Evolutionary conservation across 2,797 vertebrate genomes (phyloP), one percentile per base, ranked within the genome.

Genomic region (Eulemur albifrons): DNA sequence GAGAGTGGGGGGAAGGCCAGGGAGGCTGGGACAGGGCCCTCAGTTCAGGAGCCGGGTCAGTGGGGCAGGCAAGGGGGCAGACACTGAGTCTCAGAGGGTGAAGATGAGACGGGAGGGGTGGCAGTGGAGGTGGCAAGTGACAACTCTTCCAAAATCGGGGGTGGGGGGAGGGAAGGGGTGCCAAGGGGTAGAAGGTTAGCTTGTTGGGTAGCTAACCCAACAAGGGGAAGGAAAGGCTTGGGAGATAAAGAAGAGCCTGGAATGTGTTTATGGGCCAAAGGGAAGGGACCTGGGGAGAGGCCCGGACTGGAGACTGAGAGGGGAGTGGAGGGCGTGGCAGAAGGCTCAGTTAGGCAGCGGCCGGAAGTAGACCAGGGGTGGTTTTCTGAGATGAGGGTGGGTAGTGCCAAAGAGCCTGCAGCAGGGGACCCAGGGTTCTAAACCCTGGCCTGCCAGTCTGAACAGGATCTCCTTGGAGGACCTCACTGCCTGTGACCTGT

Each of bases 21-120:
- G 21, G n/a, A 65, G 54, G 25, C 20, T 1, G 9, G 14, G 5
- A 7, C 25, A 2, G 23, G 43, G 10, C 59, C 81, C 43, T 21
- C 48, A 35, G 48, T 35, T 45, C 75, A 25, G 63, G 90, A 32
- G 61, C 82, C 38, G 40, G 63, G 52, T 57, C 30, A 12, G 43
- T 10, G 7, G 30, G 45, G 8, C 30, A 13, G 40, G 23, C 35
- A 4, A 61, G 75, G 72, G 63, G 59, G 52, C 50, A 38, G 89
- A 30, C 12, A 52, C 61, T 0, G 0, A 73, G 57, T 52, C 57
- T 40, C 10, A 32, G 54, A 43, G 7, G 9, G 23, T 45, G 50
- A 35, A 48, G 18, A 4, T 32, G 43, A 38, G 30, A 21, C 3
- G 45, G 20, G 43, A 73, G 18, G 30, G 12, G 10, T 43, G 17